phyloP scores from a whole-genome alignment of 2,888 invertebrate species.

The Agriopis marginaria region DNA sequence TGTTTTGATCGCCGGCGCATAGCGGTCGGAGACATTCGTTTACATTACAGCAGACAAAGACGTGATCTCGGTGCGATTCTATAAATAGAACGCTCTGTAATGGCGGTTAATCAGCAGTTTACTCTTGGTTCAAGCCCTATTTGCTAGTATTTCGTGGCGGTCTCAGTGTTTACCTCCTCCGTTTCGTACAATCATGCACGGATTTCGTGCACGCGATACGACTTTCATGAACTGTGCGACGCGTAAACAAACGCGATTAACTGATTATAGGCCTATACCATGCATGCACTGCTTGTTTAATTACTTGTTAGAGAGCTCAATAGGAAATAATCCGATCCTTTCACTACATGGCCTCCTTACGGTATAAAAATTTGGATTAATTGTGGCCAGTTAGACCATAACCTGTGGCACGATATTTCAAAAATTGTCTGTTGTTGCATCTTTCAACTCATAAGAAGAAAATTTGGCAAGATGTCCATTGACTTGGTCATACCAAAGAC shows the following conservation, averaged over 20 bases:
- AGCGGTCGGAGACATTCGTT: slow-evolving; percentile 59
- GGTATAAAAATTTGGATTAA: no score
- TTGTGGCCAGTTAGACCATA: neutral
- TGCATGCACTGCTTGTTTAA: slow-evolving; percentile 31
- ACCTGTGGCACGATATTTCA: neutral
- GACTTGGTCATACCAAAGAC: no score
- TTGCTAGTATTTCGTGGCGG: slow-evolving; percentile 51
- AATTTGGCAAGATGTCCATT: no score
- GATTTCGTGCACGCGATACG: slow-evolving; percentile 53
- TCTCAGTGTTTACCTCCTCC: slow-evolving; percentile 51
- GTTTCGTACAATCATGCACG: slow-evolving; percentile 54
- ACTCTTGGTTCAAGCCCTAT: slow-evolving; percentile 72
- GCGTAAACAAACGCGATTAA: slow-evolving; percentile 56
- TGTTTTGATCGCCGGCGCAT: slow-evolving; percentile 66
- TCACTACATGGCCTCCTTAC: neutral
- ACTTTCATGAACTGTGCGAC: slow-evolving; percentile 42
- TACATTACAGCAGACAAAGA: slow-evolving; percentile 82
- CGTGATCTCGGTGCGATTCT: slow-evolving; percentile 83
- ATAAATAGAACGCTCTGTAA: slow-evolving; percentile 79
- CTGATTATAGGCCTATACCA: slow-evolving; percentile 39
- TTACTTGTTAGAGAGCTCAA: slow-evolving; percentile 6
- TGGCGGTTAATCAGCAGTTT: slow-evolving; percentile 82
- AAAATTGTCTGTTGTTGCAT: no score
- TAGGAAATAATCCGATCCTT: slow-evolving; percentile 1
- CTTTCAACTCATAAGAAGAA: no score